A percentile compares a stretch with the other conserved stretches of the same genome.
phyloP scores from a whole-genome alignment of 2,888 invertebrate genomes.

The Sisyra nigra region DNA sequence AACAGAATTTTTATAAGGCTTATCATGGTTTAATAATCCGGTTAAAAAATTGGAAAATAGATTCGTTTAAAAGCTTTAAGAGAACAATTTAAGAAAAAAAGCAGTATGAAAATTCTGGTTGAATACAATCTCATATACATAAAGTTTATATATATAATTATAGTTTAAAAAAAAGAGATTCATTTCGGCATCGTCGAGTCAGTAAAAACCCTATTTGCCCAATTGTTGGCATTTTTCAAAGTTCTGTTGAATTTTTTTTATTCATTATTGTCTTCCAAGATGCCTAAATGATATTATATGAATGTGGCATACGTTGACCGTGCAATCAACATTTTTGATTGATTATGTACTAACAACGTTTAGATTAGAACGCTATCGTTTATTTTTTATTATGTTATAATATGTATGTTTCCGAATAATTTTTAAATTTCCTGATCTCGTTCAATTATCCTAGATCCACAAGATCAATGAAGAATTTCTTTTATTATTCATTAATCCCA shows the following conservation, averaged over 20 bases:
- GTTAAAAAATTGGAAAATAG: neutral
- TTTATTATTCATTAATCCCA: constrained; percentile 3
- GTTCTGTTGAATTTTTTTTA: constrained; percentile 1
- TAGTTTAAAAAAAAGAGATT: neutral
- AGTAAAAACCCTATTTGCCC: no score
- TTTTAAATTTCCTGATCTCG: constrained; percentile 9
- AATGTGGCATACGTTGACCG: constrained; percentile 4
- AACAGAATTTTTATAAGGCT: neutral
- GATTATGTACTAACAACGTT: constrained; percentile 1
- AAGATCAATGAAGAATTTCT: constrained; percentile 1
- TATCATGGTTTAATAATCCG: neutral
- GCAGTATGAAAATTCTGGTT: neutral
- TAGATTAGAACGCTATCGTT: constrained; percentile 3
- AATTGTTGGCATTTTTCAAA: neutral
- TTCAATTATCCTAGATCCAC: constrained; percentile 1
- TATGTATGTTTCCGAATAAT: constrained; percentile 5
- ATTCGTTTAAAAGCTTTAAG: no score
- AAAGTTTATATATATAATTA: neutral
- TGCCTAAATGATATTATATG: constrained; percentile 8
- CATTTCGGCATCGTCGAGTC: constrained; percentile 3
- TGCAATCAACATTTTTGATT: constrained; percentile 6
- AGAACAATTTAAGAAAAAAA: neutral
- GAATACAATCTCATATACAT: neutral
- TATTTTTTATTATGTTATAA: constrained; percentile 7
- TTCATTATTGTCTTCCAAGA: constrained; percentile 9